phyloP scores from a whole-genome alignment of 2,797 vertebrate genomes.

The Coilia nasus region DNA sequence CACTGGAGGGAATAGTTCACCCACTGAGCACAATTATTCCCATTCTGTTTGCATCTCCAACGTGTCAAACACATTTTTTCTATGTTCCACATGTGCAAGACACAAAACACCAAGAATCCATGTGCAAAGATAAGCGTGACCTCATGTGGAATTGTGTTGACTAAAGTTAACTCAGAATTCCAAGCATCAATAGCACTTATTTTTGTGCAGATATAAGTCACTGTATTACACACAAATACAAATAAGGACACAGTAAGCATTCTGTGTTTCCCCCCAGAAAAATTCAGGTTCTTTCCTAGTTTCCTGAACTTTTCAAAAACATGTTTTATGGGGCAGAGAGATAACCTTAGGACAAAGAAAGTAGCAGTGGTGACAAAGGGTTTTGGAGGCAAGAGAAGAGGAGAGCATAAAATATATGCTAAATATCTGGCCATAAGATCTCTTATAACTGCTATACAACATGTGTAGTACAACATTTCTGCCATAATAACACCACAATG shows the following conservation, averaged over 20 bases:
- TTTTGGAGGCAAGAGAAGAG: background rate
- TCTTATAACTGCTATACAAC: background rate
- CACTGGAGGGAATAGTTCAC: background rate
- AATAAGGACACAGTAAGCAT: background rate
- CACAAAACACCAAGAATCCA: background rate
- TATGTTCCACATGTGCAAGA: background rate
- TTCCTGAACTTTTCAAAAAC: background rate
- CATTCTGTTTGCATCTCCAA: background rate
- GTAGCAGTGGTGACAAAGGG: background rate
- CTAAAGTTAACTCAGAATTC: constrained; percentile 19
- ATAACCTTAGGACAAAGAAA: background rate
- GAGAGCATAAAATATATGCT: background rate
- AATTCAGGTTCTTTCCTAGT: background rate
- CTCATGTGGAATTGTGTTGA: background rate
- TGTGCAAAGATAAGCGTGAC: background rate
- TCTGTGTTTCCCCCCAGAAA: background rate
- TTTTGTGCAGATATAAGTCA: background rate
- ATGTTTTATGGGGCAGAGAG: background rate
- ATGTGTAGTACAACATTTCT: background rate
- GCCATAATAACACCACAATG: too few species aligned
- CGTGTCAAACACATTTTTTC: background rate
- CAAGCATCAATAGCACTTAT: background rate
- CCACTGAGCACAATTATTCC: background rate
- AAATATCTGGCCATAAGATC: background rate
- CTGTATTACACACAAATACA: background rate